Evolutionary conservation across 2,113 vertebrate genomes (phyloP), one percentile per base, ranked within the genome.

Genomic region (Platichthys stellatus): DNA sequence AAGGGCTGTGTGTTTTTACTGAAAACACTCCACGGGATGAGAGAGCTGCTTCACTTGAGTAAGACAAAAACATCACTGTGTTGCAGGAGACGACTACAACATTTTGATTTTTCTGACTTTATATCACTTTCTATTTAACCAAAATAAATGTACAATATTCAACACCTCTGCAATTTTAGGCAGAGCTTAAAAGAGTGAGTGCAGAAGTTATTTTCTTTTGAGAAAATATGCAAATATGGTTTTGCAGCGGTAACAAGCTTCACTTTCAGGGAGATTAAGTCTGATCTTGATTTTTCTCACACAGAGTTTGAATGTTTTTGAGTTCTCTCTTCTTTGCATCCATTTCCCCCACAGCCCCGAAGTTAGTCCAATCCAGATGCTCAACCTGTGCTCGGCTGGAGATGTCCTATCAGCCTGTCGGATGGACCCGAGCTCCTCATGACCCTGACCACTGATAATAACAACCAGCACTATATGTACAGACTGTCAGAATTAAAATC

Each of bases 11-110:
- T 15, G 14, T 49, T 49, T 49, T 18, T 18, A 18, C 15, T 51
- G 73, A 69, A 66, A 83, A 63, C 54, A 51, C 65, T 71, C 54
- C 28, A 62, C 72, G 61, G 66, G 69, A 65, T 56, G 49, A 63
- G 69, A 49, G 45, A 17, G 17, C 45, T 53, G 49, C 69, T 66
- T 72, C 51, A 69, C 72, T 80, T 83, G 13, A 61, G 12, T 21
- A 53, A 70, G 49, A 61, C 18, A 64, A 31, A 67, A 76, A 65
- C 26, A 58, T 7, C 0, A 5, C 45, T 45, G 56, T 15, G 5
- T 26, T 51, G 0, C 0, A 75, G 54, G 49, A 24, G 17, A 56
- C n/a, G 31, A 59, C 5, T 40, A 9, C 3, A 72, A 38, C n/a
- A 28, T 80, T 31, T 31, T 0, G 40, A 59, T 53, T 75, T 65